phyloP scores from a whole-genome alignment of 2,797 vertebrate species.

The Chanos chanos region DNA sequence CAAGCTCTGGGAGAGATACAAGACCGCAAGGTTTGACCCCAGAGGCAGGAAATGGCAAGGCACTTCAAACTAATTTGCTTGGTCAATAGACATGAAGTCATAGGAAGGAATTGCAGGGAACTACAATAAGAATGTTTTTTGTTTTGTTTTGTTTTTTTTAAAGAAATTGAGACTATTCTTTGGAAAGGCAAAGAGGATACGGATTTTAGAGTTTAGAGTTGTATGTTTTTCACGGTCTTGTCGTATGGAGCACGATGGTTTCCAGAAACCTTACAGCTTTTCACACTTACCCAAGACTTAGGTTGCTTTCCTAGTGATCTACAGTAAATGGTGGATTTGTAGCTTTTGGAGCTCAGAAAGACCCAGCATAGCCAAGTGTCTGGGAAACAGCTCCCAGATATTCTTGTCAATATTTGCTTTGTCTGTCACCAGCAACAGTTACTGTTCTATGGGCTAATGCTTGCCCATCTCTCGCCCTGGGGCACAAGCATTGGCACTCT shows the following conservation, averaged over 20 bases:
- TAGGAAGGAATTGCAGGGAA: slow-evolving; percentile 47
- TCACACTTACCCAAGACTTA: neutral
- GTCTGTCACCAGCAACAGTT: neutral
- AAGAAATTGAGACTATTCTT: neutral
- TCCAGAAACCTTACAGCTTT: slow-evolving; percentile 7
- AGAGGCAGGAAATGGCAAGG: slow-evolving; percentile 52
- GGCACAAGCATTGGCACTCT: slow-evolving; percentile 1
- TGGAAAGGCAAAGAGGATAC: neutral
- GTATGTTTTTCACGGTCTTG: neutral
- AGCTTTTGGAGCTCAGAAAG: slow-evolving; percentile 6
- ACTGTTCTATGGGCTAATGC: slow-evolving; percentile 11
- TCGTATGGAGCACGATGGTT: slow-evolving; percentile 1
- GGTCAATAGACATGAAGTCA: slow-evolving; percentile 50
- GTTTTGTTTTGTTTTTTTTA: neutral
- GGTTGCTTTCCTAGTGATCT: slow-evolving; percentile 17
- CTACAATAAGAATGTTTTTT: neutral
- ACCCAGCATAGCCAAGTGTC: neutral
- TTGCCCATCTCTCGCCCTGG: slow-evolving; percentile 16
- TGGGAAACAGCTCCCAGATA: slow-evolving; percentile 26
- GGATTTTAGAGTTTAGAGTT: neutral
- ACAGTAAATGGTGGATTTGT: slow-evolving; percentile 17
- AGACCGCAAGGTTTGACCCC: slow-evolving; percentile 62
- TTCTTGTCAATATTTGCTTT: slow-evolving; percentile 31
- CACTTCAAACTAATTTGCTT: slow-evolving; percentile 64
- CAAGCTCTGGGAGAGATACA: slow-evolving; percentile 44